Evolutionary conservation across 2,113 vertebrate genomes (phyloP).

Genomic region (Numenius arquata): DNA sequence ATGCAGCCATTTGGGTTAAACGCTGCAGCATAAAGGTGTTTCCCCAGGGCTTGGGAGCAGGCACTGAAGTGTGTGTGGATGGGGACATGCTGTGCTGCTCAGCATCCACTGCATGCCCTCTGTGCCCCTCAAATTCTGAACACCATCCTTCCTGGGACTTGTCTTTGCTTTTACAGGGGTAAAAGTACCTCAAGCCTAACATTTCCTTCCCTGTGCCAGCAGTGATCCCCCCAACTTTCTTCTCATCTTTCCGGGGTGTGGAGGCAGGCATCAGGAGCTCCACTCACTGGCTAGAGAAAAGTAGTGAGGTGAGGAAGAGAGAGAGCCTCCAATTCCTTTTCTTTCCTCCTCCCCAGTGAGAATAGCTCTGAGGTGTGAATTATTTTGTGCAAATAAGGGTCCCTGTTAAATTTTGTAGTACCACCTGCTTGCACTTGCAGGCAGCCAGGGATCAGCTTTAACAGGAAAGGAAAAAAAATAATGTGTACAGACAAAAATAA

Average conservation of each 20-base stretch:
- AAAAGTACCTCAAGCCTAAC: not conserved
- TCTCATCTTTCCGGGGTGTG: not conserved
- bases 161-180: not conserved
- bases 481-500: not conserved
- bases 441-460: not conserved
- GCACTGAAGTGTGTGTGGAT: accelerated
- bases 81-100: not conserved
- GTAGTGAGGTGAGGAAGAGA: not conserved
- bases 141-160: not conserved
- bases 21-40: not conserved
- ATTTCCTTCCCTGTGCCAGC: not conserved
- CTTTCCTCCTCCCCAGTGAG: not conserved
- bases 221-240: not conserved
- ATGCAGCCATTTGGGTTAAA: not conserved
- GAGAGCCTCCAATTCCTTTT: not conserved
- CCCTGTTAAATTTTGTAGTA: not conserved
- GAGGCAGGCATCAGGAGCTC: not conserved
- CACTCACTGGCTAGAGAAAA: not conserved
- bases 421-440: not conserved
- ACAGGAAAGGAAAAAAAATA: not conserved
- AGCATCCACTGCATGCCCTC: not conserved
- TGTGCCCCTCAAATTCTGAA: not conserved
- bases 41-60: not conserved
- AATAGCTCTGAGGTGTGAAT: not conserved
- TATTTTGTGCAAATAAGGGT: not conserved